These are phyloP conservation scores for Mormyrops attenuatus DNA, from an alignment of 2,797 vertebrate species.

Conservation along the genomic window DNA sequence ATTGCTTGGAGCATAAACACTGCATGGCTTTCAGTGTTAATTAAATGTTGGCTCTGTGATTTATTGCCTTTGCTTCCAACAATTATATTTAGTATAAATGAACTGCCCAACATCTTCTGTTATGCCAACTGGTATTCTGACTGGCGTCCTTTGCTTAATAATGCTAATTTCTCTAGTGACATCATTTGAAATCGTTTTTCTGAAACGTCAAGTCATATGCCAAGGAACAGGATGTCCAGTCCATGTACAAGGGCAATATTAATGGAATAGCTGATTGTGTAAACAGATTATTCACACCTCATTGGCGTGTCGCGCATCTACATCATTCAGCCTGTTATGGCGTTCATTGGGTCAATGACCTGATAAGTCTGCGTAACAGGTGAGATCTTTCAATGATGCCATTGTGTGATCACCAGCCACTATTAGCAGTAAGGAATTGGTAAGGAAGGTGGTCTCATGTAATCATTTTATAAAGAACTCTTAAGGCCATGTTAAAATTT, in stretches of 20 bases:
- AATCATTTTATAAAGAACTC: not conserved
- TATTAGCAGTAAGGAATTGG: not conserved
- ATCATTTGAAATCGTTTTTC: conserved; percentile 6
- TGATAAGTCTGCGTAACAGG: not conserved
- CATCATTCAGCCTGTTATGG: not conserved
- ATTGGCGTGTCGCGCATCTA: not conserved
- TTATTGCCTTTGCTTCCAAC: conserved; percentile 12
- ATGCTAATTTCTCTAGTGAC: not conserved
- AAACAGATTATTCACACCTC: not conserved
- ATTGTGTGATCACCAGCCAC: not conserved
- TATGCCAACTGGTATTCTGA: not conserved
- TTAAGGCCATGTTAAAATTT: conserved; percentile 10
- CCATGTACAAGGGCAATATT: not conserved
- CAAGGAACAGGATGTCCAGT: conserved; percentile 12
- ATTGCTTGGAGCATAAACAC: conserved; percentile 11
- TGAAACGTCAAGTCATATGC: not conserved
- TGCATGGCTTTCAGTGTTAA: not conserved
- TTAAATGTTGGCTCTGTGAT: conserved; percentile 10
- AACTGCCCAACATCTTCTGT: not conserved
- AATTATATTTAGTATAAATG: conserved; percentile 10
- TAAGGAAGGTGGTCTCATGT: not conserved
- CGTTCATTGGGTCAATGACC: not conserved
- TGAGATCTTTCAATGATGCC: not conserved
- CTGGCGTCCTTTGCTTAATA: not conserved
- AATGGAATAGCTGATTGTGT: not conserved